Conservation (phyloP, 37 sponge, comb jelly and placozoan species). For the Crambe crambe region DNA sequence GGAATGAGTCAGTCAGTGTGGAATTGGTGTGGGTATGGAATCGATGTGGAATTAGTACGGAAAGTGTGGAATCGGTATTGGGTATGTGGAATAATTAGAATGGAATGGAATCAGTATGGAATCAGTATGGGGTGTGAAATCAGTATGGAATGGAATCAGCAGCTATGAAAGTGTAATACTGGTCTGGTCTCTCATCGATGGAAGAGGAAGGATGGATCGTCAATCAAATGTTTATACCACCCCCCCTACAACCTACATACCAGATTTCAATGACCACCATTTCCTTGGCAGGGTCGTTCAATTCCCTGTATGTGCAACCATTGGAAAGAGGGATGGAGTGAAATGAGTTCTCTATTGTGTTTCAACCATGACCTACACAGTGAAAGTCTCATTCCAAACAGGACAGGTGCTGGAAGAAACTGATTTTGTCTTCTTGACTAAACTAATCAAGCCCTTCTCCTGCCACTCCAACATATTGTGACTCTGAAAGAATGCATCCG, state of each 20-base stretch:
- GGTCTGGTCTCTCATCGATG: too few relatives aligned
- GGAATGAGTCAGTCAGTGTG: too few relatives aligned
- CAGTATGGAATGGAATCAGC: too few relatives aligned
- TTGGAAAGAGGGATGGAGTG: background rate
- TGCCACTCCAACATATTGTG: constrained; percentile 4
- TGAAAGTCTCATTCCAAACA: constrained; percentile 53
- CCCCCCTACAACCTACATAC: background rate
- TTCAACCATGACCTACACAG: constrained; percentile 30
- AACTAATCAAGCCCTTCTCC: background rate
- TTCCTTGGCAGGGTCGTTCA: constrained; percentile 17
- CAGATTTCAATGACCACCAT: constrained; percentile 50
- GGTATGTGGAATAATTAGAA: too few relatives aligned
- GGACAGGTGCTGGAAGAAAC: constrained; percentile 14
- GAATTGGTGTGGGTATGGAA: too few relatives aligned
- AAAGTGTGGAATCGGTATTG: too few relatives aligned
- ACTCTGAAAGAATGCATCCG: background rate
- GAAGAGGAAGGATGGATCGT: too few relatives aligned
- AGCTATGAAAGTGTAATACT: too few relatives aligned
- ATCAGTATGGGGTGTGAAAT: too few relatives aligned
- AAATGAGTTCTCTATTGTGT: background rate
- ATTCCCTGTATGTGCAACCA: background rate
- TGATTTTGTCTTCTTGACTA: background rate
- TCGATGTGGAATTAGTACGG: too few relatives aligned
- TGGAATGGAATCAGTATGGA: too few relatives aligned
- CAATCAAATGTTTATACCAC: too few relatives aligned